Evolutionary conservation across 2,113 vertebrate genomes (phyloP), one percentile per base, ranked within the genome.

Genomic region (Hippocampus mohnikei): DNA sequence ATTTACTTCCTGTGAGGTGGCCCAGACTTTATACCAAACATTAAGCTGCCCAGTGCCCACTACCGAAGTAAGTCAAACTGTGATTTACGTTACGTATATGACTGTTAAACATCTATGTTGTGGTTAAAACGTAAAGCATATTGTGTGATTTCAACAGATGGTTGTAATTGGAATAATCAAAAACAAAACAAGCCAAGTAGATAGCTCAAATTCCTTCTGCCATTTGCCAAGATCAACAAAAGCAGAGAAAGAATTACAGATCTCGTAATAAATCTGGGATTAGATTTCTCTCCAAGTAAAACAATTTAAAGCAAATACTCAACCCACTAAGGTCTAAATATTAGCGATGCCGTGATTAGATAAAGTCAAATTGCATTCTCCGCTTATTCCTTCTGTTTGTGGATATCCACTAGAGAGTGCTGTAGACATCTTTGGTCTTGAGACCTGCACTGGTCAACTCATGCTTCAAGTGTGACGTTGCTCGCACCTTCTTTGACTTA

Each of bases 321-420:
- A 69, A 74, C 75, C 56, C 69, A n/a, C 42, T 21, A 21, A 44
- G 50, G 59, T 53, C 50, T 73, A 61, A 70, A 79, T 81, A 70
- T 64, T 60, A 67, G 46, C 33, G 15, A 72, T 71, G 10, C 41
- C 53, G 18, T 3, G 6, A 46, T 53, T n/a, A 46, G 33, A 72
- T 74, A 5, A 53, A 67, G 67, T 11, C 6, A 13, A 2, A 27
- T 55, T 76, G 48, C 0, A 44, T 73, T 52, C 18, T 52, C 20
- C 18, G 48, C 2, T 3, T 8, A 12, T 25, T 8, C 20, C 25
- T 7, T 44, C 65, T 61, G 3, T 37, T 33, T 63, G 11, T 71
- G 10, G 18, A 50, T 61, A 27, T 71, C 85, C 85, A 85, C 83
- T 67, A 84, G 83, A 86, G 82, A 79, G 78, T 20, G 75, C 66